A percentile compares a stretch with the other conserved stretches of the same genome.
Conservation (phyloP, 1,140 invertebrate genomes). For the Formica exsecta region DNA sequence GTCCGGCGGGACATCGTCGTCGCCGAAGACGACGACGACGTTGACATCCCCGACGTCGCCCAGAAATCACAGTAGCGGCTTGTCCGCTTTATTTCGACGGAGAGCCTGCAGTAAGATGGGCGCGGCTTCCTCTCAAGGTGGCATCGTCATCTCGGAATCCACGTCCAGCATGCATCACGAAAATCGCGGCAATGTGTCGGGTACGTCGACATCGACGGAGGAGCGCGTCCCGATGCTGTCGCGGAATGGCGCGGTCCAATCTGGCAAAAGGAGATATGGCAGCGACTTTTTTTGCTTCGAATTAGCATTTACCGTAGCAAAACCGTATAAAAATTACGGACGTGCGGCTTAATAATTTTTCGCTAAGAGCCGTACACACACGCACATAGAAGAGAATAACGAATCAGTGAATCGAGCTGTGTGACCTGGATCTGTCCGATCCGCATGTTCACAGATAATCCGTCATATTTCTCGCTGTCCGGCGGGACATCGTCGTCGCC, state of each 20-base stretch:
- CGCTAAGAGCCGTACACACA: background rate
- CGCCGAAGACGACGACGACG: slow-evolving; percentile 66
- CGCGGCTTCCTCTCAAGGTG: slow-evolving; percentile 74
- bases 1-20: slow-evolving; percentile 75
- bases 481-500: slow-evolving; percentile 72
- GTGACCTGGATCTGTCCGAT: slow-evolving; percentile 40
- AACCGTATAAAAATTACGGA: background rate
- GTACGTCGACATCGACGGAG: slow-evolving; percentile 75
- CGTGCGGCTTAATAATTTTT: background rate
- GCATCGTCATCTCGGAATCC: slow-evolving; percentile 74
- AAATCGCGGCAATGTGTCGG: slow-evolving; percentile 69
- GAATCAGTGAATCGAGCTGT: slow-evolving; percentile 4
- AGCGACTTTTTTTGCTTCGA: background rate
- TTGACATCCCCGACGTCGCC: slow-evolving; percentile 48
- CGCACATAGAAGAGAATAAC: background rate
- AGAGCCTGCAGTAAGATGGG: slow-evolving; percentile 79
- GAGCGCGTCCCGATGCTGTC: slow-evolving; percentile 78
- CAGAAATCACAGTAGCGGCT: slow-evolving; percentile 66
- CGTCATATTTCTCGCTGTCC: slow-evolving; percentile 88
- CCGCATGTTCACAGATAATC: slow-evolving; percentile 87
- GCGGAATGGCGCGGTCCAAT: slow-evolving; percentile 41
- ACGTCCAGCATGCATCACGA: slow-evolving; percentile 75
- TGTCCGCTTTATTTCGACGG: slow-evolving; percentile 80
- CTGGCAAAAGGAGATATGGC: slow-evolving; percentile 73
- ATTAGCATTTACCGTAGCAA: background rate